These are phyloP conservation scores for Dasysyrphus tricinctus DNA, from an alignment of 2,888 invertebrate species.

Conservation along the genomic window DNA sequence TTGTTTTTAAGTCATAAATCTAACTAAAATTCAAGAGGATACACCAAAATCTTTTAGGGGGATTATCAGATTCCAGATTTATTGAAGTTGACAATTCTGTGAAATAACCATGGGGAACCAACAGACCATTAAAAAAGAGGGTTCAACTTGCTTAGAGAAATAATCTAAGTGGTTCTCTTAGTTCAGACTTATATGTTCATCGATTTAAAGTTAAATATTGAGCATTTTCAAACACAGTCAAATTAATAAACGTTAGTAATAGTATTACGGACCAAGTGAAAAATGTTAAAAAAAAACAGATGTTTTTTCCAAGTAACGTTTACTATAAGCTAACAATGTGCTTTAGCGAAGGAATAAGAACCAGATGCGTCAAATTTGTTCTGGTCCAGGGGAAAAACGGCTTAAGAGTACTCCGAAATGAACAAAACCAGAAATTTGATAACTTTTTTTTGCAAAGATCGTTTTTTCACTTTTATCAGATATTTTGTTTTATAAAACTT, in stretches of 20 bases:
- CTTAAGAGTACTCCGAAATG: too few species aligned
- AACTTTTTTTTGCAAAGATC: too few species aligned
- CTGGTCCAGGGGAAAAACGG: too few species aligned
- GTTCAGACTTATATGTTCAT: neutral
- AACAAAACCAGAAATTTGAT: too few species aligned
- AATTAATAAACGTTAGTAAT: neutral
- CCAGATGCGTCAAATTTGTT: too few species aligned
- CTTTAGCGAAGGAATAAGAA: too few species aligned
- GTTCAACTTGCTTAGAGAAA: neutral
- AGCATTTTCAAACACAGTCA: neutral
- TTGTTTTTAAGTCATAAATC: constrained; percentile 62
- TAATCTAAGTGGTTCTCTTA: neutral
- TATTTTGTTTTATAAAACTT: too few species aligned
- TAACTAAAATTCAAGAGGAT: constrained; percentile 41
- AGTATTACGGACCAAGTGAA: too few species aligned
- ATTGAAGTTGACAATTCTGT: constrained; percentile 69
- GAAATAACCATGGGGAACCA: constrained; percentile 30
- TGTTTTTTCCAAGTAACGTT: too few species aligned
- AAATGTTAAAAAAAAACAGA: too few species aligned
- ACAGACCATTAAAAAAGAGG: neutral
- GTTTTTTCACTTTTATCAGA: too few species aligned
- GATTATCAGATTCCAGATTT: constrained; percentile 72
- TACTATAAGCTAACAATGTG: too few species aligned
- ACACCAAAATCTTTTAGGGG: constrained; percentile 1
- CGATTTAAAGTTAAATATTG: neutral